Evolutionary conservation across 2,797 vertebrate species (phyloP).

Genomic region (Eurystomus glaucurus): DNA sequence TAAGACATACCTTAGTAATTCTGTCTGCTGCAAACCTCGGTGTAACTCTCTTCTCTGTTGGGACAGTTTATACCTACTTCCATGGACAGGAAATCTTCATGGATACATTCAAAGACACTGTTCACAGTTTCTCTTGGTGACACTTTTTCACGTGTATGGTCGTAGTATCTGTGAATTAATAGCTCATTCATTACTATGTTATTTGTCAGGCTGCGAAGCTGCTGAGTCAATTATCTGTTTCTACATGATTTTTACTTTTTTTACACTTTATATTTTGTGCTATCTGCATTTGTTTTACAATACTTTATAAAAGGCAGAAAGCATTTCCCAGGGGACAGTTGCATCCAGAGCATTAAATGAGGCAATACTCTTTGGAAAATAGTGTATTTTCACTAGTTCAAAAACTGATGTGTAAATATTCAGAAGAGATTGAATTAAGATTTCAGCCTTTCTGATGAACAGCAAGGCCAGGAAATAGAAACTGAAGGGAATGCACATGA

Average conservation of each 20-base stretch:
- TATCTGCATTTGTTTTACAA: background rate
- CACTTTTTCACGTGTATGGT: background rate
- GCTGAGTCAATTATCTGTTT: background rate
- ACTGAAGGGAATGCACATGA: background rate
- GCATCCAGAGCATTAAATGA: background rate
- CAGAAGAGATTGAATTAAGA: background rate
- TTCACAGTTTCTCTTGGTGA: background rate
- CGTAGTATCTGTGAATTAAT: background rate
- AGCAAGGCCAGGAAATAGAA: background rate
- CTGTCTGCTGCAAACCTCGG: background rate
- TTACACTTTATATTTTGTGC: background rate
- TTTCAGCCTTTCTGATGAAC: background rate
- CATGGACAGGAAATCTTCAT: background rate
- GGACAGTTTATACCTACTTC: background rate
- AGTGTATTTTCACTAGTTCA: background rate
- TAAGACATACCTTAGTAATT: background rate
- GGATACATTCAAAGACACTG: background rate
- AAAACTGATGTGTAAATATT: background rate
- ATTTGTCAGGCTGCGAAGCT: background rate
- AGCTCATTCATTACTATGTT: rapidly evolving
- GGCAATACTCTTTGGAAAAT: background rate
- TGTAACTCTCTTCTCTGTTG: background rate
- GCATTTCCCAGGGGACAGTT: background rate
- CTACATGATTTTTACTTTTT: background rate
- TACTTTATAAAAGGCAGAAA: background rate